Evolutionary conservation across 1,140 invertebrate genomes (phyloP), one percentile per base, ranked within the genome.

Genomic region (Medauroidea extradentata): DNA sequence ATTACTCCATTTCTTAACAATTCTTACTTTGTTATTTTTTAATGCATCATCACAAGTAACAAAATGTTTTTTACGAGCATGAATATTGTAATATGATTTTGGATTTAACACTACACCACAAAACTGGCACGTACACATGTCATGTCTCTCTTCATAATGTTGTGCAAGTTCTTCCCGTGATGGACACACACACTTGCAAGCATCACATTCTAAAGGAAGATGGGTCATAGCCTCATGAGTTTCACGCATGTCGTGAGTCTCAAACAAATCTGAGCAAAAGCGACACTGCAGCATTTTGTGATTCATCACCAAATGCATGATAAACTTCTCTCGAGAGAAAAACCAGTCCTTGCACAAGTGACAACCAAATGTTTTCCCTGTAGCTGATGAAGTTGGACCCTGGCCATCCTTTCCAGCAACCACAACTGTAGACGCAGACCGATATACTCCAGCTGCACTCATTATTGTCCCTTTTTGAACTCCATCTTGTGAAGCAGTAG

Each of bases 271-370:
- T 21, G 58, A 51, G 54, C 62, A 63, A 43, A 57, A 60, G 25
- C 27, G 39, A 43, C 62, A 63, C 29, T 60, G 46, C 16, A 58
- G 42, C 38, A 59, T 60, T 18, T 44, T 18, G 46, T 64, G 63
- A 41, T 64, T 62, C 44, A 57, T 59, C 21, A 62, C 49, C n/a
- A 59, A 50, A 42, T 64, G 63, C 34, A 64, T 53, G n/a, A 57
- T 44, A 43, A 64, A 55, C 54, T 60, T 62, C 23, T 62, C 60
- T 43, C 57, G 55, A 19, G 57, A 56, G 25, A 62, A 56, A 50
- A 64, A 64, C 57, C 60, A 62, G 25, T 59, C 41, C 11, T 59
- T 34, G 53, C 63, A 64, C 18, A 55, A 23, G 34, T 59, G 39
- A 53, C 63, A 64, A 8, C 46, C 50, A 58, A 58, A 51, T 9